Evolutionary conservation across 2,888 invertebrate genomes (phyloP).

Genomic region (Drosophila algonquin): DNA sequence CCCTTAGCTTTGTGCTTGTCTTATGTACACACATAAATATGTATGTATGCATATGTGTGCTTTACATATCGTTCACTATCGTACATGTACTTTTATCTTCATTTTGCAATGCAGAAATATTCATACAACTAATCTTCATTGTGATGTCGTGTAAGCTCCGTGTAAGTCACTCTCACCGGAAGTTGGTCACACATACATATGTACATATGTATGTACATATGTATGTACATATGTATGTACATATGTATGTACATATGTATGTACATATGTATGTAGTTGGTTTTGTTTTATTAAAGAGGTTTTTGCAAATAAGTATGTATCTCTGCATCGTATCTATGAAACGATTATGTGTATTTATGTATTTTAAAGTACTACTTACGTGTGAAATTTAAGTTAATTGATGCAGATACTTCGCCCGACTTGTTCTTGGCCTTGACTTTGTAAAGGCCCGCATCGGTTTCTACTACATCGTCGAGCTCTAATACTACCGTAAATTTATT

Average conservation of each 20-base stretch:
- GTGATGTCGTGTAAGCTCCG: no score
- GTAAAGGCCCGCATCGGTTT: constrained; percentile 97
- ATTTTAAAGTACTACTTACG: constrained; percentile 89
- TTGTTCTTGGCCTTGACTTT: constrained; percentile 98
- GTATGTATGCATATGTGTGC: no score
- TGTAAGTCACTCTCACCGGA: no score
- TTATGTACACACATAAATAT: no score
- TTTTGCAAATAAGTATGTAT: neutral
- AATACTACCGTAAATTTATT: constrained; percentile 96
- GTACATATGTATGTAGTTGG: no score
- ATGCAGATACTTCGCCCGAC: constrained; percentile 98
- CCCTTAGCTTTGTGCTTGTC: neutral
- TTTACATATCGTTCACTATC: neutral
- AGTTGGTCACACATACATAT: no score
- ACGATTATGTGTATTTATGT: neutral
- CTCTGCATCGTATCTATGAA: neutral
- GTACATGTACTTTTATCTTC: neutral
- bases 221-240: no score
- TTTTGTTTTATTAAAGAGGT: no score
- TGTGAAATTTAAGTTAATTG: constrained; percentile 98
- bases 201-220: no score
- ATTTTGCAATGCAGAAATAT: neutral
- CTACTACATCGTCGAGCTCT: constrained; percentile 97
- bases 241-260: no score
- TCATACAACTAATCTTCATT: neutral